Evolutionary conservation across 1,140 invertebrate species (phyloP).

Genomic region (Cydia splendana): DNA sequence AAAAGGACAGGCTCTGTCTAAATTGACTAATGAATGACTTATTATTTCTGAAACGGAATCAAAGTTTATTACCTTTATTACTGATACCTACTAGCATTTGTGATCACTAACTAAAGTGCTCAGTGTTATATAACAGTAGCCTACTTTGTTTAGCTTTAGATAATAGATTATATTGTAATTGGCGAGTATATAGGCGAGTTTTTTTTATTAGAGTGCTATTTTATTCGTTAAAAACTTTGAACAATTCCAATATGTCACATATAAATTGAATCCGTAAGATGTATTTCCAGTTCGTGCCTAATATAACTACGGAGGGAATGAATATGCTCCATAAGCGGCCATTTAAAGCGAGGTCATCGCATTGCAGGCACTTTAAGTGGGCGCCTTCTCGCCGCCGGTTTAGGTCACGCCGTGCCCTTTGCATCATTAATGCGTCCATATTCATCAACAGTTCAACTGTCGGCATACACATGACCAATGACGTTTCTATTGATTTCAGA

Average conservation of each 20-base stretch:
- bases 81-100: no score
- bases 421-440: constrained; percentile 26
- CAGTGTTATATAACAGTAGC: no score
- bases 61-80: no score
- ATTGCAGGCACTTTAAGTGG: constrained; percentile 23
- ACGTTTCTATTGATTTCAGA: constrained; percentile 46
- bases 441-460: constrained; percentile 12
- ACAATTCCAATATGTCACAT: background rate
- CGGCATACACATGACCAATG: constrained; percentile 39
- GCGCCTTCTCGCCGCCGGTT: constrained; percentile 12
- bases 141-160: background rate
- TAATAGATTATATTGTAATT: background rate
- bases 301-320: background rate
- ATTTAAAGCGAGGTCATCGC: constrained; percentile 27
- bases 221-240: background rate
- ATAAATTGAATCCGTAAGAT: background rate
- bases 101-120: no score
- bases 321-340: constrained; percentile 22
- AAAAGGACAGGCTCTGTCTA: no score
- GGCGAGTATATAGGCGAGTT: no score
- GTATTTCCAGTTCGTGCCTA: constrained; percentile 10
- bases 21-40: no score
- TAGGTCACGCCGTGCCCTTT: constrained; percentile 5
- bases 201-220: background rate
- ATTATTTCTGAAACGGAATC: no score